Conservation (phyloP, 2,888 invertebrate genomes). For the Ferrisia virgata region DNA sequence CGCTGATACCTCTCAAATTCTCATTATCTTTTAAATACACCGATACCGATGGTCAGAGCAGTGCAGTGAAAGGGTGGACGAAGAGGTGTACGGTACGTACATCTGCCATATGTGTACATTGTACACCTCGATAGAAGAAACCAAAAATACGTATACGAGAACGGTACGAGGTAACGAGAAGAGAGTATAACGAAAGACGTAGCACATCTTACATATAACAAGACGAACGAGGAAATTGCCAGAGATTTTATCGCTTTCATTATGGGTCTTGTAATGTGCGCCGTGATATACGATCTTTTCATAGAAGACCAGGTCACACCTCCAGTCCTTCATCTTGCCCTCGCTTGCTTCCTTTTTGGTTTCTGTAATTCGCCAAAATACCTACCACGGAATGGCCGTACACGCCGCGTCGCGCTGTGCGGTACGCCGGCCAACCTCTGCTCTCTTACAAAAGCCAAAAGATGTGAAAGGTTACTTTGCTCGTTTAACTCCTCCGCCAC, state of each 20-base stretch:
- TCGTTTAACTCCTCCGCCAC: background rate
- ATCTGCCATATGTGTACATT: background rate
- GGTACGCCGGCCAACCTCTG: background rate
- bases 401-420: background rate
- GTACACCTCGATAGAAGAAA: background rate
- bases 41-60: background rate
- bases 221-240: constrained; percentile 19
- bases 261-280: constrained; percentile 21
- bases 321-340: background rate
- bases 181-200: background rate
- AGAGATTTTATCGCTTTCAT: constrained; percentile 38
- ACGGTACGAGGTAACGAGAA: too few species aligned
- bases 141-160: too few species aligned
- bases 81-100: background rate
- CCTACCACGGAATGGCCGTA: background rate
- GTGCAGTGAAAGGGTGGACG: too few species aligned
- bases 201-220: too few species aligned
- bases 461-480: background rate
- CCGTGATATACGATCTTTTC: background rate
- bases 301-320: background rate
- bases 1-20: constrained; percentile 30
- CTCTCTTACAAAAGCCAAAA: background rate
- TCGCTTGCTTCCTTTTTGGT: background rate
- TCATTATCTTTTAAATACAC: constrained; percentile 31
- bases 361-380: background rate